A percentile compares a stretch with the other conserved stretches of the same genome.
These are phyloP conservation scores for Dryadula phaetusa DNA, from an alignment of 2,888 invertebrate genomes.

Conservation along the genomic window DNA sequence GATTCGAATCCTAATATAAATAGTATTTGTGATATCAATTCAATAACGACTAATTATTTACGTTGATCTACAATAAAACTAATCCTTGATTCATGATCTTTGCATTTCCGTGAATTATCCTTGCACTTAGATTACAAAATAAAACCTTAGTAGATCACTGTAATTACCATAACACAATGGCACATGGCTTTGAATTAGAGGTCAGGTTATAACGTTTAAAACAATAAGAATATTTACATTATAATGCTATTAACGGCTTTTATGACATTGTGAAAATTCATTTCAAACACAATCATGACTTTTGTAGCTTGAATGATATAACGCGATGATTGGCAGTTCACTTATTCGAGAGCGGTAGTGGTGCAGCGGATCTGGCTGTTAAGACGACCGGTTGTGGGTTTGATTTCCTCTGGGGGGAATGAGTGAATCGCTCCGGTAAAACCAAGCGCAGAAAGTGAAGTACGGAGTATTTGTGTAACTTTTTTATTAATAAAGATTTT, in stretches of 20 bases:
- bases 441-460: too few relatives aligned
- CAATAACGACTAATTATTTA: background rate
- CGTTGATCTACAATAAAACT: constrained; percentile 1
- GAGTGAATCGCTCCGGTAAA: too few relatives aligned
- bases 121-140: constrained; percentile 8
- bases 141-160: constrained; percentile 12
- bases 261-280: constrained; percentile 6
- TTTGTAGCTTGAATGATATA: background rate
- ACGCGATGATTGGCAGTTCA: background rate
- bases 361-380: too few relatives aligned
- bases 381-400: too few relatives aligned
- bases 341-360: too few relatives aligned
- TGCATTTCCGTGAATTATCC: constrained; percentile 14
- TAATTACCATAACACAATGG: constrained; percentile 23
- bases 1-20: too few relatives aligned
- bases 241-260: background rate
- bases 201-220: constrained; percentile 12
- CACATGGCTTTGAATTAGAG: constrained; percentile 22
- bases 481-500: too few relatives aligned
- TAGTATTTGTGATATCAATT: too few relatives aligned
- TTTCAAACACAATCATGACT: background rate
- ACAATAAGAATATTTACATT: constrained; percentile 22
- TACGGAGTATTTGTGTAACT: too few relatives aligned
- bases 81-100: constrained; percentile 3
- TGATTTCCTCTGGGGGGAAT: too few relatives aligned